Percentiles rank a stretch among this genome's conserved stretches.
Evolutionary conservation across 2,888 invertebrate genomes (phyloP).

Genomic region (Caenorhabditis imperialis): DNA sequence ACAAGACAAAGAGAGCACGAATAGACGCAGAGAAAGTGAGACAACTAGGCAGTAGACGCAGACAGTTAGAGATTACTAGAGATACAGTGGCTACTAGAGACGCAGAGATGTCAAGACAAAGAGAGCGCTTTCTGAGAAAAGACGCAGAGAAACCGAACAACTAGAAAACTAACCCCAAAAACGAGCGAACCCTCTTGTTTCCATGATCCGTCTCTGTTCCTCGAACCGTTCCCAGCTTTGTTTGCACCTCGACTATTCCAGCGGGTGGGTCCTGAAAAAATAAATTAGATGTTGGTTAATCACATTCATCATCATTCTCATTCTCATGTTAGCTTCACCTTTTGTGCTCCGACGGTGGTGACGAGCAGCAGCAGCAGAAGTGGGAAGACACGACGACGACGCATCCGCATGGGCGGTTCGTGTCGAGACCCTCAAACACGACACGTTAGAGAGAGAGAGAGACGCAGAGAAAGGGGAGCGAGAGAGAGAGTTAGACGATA

Average conservation of each 20-base stretch:
- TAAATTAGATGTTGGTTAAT: too few species aligned
- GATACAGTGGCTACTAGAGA: too few species aligned
- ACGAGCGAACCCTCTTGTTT: conserved; percentile 41
- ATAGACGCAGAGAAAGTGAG: too few species aligned
- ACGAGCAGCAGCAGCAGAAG: conserved; percentile 25
- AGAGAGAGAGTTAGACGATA: not conserved
- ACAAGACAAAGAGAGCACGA: too few species aligned
- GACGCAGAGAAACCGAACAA: not conserved
- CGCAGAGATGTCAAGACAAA: too few species aligned
- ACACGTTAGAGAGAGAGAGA: conserved; percentile 41
- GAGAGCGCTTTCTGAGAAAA: too few species aligned
- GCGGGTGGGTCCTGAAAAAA: conserved; percentile 18
- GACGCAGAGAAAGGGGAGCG: conserved; percentile 5
- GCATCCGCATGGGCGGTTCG: conserved; percentile 40
- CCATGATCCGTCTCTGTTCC: conserved; percentile 66
- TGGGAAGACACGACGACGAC: conserved; percentile 45
- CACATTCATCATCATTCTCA: too few species aligned
- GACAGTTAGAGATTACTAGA: too few species aligned
- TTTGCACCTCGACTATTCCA: conserved; percentile 63
- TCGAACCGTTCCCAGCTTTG: conserved; percentile 66
- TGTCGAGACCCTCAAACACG: conserved; percentile 47
- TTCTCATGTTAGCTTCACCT: too few species aligned
- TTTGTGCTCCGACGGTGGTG: conserved; percentile 17
- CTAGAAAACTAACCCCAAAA: conserved; percentile 34
- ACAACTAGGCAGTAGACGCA: too few species aligned